These are phyloP conservation scores for Oceanodroma leucorhoa DNA, from an alignment of 2,797 vertebrate genomes.

Conservation along the genomic window DNA sequence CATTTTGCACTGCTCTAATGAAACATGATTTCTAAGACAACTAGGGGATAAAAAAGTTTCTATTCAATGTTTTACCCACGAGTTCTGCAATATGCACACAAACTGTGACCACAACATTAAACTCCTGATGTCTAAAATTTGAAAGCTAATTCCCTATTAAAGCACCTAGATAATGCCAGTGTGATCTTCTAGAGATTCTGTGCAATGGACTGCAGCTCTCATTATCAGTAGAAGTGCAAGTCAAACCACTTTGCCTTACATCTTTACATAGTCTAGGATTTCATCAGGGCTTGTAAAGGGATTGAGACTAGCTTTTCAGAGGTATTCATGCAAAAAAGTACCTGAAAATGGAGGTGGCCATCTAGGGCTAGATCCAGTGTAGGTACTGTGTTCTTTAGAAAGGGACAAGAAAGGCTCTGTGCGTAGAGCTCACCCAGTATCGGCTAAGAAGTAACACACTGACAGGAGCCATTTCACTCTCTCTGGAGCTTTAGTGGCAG, in stretches of 20 bases:
- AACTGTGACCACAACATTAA: background rate
- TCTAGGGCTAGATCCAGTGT: background rate
- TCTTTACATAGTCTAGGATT: background rate
- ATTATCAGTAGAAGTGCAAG: background rate
- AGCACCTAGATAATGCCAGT: background rate
- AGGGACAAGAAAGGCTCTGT: background rate
- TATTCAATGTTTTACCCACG: background rate
- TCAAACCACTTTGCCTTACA: background rate
- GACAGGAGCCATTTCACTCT: background rate
- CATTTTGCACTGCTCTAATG: slow-evolving; percentile 53
- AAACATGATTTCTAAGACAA: slow-evolving; percentile 57
- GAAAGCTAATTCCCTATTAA: slow-evolving; percentile 9
- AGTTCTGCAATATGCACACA: background rate
- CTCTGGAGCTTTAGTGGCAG: background rate
- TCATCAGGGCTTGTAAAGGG: background rate
- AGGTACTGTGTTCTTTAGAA: background rate
- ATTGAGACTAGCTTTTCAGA: background rate
- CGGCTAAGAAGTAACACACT: background rate
- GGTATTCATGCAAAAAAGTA: background rate
- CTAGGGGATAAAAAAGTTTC: background rate
- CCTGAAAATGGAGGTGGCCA: background rate
- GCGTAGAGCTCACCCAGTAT: background rate
- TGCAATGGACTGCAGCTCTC: background rate
- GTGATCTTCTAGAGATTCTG: background rate
- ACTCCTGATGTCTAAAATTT: background rate